Conservation (phyloP, 1,140 invertebrate genomes). For the Diabrotica virgifera region DNA sequence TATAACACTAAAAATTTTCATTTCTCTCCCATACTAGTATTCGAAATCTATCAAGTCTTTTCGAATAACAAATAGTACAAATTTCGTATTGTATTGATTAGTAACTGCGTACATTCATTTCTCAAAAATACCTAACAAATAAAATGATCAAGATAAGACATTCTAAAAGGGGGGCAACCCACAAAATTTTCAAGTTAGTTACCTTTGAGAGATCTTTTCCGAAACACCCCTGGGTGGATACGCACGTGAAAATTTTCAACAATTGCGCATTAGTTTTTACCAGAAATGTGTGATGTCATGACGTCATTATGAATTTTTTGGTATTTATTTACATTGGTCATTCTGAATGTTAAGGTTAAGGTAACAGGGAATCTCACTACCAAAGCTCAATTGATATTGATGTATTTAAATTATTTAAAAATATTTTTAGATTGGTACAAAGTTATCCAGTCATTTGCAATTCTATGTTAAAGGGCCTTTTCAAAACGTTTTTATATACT, state of each 20-base stretch:
- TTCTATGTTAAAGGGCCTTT: too few species aligned
- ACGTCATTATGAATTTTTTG: constrained; percentile 15
- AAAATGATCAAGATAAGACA: constrained; percentile 39
- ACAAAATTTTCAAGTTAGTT: constrained; percentile 54
- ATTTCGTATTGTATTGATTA: constrained; percentile 3
- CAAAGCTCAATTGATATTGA: too few species aligned
- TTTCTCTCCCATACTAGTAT: too few species aligned
- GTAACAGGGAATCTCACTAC: too few species aligned
- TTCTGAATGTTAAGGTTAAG: too few species aligned
- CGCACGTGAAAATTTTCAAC: constrained; percentile 51
- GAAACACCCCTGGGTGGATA: constrained; percentile 78
- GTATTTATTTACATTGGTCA: too few species aligned
- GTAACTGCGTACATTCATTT: constrained; percentile 39
- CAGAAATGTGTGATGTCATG: constrained; percentile 27
- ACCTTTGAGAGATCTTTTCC: constrained; percentile 91
- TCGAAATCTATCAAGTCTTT: too few species aligned
- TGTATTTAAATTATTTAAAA: too few species aligned
- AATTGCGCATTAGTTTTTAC: constrained; percentile 55
- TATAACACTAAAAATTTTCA: too few species aligned
- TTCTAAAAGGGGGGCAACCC: constrained; percentile 49
- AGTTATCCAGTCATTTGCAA: too few species aligned
- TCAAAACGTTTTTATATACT: too few species aligned
- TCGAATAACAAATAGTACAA: neutral
- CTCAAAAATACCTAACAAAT: constrained; percentile 39
- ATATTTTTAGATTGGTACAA: too few species aligned